Evolutionary conservation across 2,797 vertebrate species (phyloP).

Genomic region (Syngnathus rostellatus): DNA sequence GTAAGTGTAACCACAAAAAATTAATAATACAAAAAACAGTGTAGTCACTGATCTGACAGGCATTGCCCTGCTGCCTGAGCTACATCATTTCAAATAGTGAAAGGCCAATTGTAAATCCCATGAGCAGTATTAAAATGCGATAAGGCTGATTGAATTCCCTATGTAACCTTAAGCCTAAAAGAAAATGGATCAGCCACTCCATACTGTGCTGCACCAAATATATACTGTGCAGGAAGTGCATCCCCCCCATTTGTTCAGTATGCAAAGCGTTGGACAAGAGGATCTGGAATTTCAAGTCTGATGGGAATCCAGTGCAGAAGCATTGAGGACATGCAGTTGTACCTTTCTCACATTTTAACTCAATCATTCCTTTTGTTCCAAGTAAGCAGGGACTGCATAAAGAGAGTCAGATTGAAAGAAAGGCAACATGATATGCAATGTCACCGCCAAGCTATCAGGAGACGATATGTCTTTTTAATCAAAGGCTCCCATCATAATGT

Average conservation of each 20-base stretch:
- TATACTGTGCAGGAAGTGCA: slow-evolving; percentile 26
- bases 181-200: slow-evolving; percentile 32
- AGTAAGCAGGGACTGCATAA: slow-evolving; percentile 21
- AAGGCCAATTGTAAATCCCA: slow-evolving; percentile 39
- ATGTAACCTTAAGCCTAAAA: slow-evolving; percentile 49
- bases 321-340: slow-evolving; percentile 39
- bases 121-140: slow-evolving; percentile 35
- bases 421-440: slow-evolving; percentile 39
- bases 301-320: slow-evolving; percentile 38
- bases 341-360: slow-evolving; percentile 49
- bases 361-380: slow-evolving; percentile 36
- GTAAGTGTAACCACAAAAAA: too few relatives aligned
- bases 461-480: slow-evolving; percentile 47
- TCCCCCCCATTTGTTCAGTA: slow-evolving; percentile 49
- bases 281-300: slow-evolving; percentile 36
- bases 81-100: slow-evolving; percentile 32
- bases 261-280: slow-evolving; percentile 46
- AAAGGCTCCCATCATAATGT: slow-evolving; percentile 45
- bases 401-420: slow-evolving; percentile 46
- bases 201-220: slow-evolving; percentile 20
- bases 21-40: neutral
- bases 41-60: slow-evolving; percentile 13
- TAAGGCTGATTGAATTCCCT: slow-evolving; percentile 40
- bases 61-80: slow-evolving; percentile 5
- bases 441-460: slow-evolving; percentile 42